These are phyloP conservation scores for Chelonia mydas DNA, from an alignment of 2,797 vertebrate genomes.

Conservation along the genomic window DNA sequence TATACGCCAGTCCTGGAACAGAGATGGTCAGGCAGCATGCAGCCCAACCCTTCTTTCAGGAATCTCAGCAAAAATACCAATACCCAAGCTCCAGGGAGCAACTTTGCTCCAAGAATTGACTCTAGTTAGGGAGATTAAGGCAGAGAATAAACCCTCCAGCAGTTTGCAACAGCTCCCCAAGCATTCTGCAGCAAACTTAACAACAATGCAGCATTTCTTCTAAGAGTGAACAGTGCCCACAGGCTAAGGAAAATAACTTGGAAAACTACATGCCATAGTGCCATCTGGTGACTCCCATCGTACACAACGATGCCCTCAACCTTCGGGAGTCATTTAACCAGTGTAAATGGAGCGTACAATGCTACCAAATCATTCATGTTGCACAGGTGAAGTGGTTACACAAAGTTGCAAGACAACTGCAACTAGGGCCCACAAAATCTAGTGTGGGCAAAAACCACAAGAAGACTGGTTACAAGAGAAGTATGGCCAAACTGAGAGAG, in stretches of 20 bases:
- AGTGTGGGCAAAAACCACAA: neutral
- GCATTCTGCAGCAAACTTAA: neutral
- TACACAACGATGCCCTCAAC: neutral
- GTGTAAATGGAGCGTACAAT: neutral
- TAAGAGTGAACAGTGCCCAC: neutral
- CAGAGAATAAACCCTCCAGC: neutral
- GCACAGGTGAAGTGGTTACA: rapidly evolving
- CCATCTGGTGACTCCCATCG: neutral
- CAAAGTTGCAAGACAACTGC: neutral
- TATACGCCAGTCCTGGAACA: neutral
- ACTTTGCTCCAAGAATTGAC: neutral
- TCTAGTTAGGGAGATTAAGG: neutral
- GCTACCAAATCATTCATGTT: neutral
- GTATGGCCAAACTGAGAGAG: neutral
- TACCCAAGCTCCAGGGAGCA: neutral
- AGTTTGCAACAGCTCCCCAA: neutral
- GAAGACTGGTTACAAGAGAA: neutral
- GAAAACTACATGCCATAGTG: neutral
- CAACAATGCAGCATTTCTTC: neutral
- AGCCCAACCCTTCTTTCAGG: neutral
- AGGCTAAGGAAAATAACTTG: neutral
- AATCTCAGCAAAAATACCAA: neutral
- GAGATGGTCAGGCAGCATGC: neutral
- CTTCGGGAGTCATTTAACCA: neutral
- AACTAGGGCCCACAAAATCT: neutral